phyloP scores from a whole-genome alignment of 2,888 invertebrate species.

The Acleris sparsana region DNA sequence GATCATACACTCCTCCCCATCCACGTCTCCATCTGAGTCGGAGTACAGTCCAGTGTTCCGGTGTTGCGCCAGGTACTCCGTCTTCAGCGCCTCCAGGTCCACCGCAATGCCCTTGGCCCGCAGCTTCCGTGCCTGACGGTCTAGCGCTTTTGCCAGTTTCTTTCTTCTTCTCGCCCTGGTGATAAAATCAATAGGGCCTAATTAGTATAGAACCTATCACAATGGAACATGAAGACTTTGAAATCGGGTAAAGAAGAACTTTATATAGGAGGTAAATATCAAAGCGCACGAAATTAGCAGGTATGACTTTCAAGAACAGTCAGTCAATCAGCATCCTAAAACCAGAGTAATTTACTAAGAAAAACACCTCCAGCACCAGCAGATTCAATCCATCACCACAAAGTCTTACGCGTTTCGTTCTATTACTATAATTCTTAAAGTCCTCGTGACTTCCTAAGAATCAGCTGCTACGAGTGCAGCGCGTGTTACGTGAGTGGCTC shows the following conservation, averaged over 20 bases:
- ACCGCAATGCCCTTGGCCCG: conserved; percentile 95
- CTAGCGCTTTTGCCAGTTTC: conserved; percentile 95
- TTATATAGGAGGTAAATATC: background rate
- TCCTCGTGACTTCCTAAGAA: no score
- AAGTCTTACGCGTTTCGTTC: no score
- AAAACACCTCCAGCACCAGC: no score
- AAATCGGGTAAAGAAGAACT: background rate
- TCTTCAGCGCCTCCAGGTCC: conserved; percentile 91
- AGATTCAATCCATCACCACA: no score
- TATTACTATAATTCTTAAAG: no score
- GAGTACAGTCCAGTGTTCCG: conserved; percentile 84
- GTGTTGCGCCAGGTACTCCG: conserved; percentile 93
- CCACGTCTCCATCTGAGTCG: conserved; percentile 83
- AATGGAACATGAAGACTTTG: background rate
- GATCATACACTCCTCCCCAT: conserved; percentile 89
- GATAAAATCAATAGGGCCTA: conserved; percentile 75
- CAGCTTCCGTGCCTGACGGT: conserved; percentile 95
- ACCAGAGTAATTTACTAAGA: no score
- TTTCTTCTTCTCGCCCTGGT: conserved; percentile 92
- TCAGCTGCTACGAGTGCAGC: background rate
- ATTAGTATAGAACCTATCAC: conserved; percentile 77
- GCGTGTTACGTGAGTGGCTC: conserved; percentile 70
- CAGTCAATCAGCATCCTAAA: no score
- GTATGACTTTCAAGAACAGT: no score
- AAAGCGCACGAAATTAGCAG: background rate